These are phyloP conservation scores for Lucilia cuprina DNA, from an alignment of 1,140 invertebrate species.

Conservation along the genomic window DNA sequence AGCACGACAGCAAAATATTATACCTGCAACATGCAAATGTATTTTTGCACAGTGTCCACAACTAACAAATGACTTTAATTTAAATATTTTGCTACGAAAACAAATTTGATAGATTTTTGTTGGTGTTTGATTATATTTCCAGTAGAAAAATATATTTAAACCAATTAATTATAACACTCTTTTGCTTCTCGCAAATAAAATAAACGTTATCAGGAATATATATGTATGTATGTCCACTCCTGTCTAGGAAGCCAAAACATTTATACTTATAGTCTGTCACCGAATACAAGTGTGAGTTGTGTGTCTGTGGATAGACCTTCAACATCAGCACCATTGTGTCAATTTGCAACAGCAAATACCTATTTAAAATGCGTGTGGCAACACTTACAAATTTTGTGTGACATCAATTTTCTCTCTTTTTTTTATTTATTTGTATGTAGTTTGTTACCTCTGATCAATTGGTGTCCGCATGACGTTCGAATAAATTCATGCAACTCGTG, in stretches of 20 bases:
- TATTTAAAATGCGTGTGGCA: conserved; percentile 34
- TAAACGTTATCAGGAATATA: not conserved
- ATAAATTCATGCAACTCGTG: conserved; percentile 29
- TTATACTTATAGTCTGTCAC: not conserved
- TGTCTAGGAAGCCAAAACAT: not conserved
- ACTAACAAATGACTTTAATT: not conserved
- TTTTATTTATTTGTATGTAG: not conserved
- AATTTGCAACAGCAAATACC: conserved; percentile 20
- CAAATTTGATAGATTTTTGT: not conserved
- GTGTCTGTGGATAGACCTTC: not conserved
- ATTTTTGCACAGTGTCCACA: too few species aligned
- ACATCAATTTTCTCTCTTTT: conserved; percentile 23
- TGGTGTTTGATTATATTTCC: not conserved
- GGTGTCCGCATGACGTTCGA: conserved; percentile 26
- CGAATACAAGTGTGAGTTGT: too few species aligned
- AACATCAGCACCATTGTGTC: not conserved
- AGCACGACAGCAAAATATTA: too few species aligned
- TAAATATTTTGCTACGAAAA: not conserved
- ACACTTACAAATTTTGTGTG: conserved; percentile 34
- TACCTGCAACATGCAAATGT: too few species aligned
- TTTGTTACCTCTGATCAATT: conserved; percentile 17
- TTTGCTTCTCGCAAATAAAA: not conserved
- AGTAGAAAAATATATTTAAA: conserved; percentile 3
- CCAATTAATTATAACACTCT: conserved; percentile 8
- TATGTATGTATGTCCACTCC: too few species aligned